Percentiles rank a stretch among this genome's conserved stretches.
Evolutionary conservation across 2,797 vertebrate species (phyloP).

Genomic region (Trichosurus vulpecula): DNA sequence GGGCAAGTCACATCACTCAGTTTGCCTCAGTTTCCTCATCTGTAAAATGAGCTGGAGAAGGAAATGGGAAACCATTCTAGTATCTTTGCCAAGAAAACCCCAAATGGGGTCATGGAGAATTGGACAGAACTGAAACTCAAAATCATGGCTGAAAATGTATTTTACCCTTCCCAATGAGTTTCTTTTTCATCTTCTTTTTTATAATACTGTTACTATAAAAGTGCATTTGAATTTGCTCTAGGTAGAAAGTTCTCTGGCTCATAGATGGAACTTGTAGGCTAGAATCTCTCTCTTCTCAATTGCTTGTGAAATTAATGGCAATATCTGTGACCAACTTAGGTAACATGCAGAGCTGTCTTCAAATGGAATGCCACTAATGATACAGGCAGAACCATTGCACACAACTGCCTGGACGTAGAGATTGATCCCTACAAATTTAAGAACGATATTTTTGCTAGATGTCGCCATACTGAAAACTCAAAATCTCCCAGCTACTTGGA

Average conservation of each 20-base stretch:
- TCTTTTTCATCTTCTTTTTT: neutral
- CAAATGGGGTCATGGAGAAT: neutral
- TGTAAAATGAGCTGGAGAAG: neutral
- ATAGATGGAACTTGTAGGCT: neutral
- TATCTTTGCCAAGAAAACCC: neutral
- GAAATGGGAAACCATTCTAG: neutral
- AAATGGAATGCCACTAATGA: neutral
- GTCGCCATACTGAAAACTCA: neutral
- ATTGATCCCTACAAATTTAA: neutral
- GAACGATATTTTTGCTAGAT: neutral
- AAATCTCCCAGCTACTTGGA: neutral
- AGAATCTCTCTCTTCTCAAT: neutral
- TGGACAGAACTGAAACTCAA: neutral
- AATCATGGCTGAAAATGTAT: neutral
- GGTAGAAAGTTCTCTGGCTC: neutral
- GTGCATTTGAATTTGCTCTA: neutral
- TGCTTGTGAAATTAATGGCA: neutral
- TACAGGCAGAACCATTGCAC: neutral
- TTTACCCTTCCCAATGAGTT: neutral
- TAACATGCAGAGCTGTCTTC: neutral
- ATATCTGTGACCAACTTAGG: neutral
- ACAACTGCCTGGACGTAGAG: neutral
- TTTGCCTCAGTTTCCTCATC: neutral
- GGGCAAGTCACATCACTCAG: neutral
- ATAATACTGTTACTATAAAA: neutral